phyloP scores from a whole-genome alignment of 2,113 vertebrate genomes.

The Aspiorhynchus laticeps region DNA sequence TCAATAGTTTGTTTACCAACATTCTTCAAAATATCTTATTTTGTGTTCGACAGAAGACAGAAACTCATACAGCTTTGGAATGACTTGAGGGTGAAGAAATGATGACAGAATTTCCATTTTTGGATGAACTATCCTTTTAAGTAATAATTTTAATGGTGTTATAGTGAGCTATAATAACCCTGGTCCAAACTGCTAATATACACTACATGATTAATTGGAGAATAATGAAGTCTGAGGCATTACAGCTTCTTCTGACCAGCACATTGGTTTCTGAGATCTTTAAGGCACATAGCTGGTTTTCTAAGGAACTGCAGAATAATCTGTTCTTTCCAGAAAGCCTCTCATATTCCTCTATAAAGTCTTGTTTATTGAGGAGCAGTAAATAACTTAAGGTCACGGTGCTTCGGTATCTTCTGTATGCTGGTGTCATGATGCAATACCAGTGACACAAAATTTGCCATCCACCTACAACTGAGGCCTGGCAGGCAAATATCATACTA shows the following conservation, averaged over 20 bases:
- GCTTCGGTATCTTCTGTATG: neutral
- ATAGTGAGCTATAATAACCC: no score
- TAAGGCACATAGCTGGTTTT: neutral
- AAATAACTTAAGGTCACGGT: neutral
- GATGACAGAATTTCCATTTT: no score
- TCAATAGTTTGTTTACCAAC: no score
- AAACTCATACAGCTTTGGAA: no score
- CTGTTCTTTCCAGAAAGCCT: neutral
- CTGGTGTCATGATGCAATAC: constrained; percentile 29
- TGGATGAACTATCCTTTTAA: no score
- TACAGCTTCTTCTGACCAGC: neutral
- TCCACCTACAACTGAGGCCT: constrained; percentile 44
- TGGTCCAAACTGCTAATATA: no score
- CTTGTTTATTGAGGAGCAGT: neutral
- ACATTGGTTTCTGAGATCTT: neutral
- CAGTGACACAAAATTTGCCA: constrained; percentile 48
- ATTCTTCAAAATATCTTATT: no score
- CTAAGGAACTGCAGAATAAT: neutral
- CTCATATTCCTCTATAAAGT: neutral
- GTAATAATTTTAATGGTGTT: no score
- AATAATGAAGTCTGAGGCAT: neutral
- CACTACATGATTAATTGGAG: neutral
- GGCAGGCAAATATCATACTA: constrained; percentile 54
- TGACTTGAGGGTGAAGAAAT: no score
- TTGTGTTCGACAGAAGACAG: no score